Percentiles rank a stretch among this genome's conserved stretches.
phyloP scores from a whole-genome alignment of 2,888 invertebrate species.

The Asteroscopus sphinx region DNA sequence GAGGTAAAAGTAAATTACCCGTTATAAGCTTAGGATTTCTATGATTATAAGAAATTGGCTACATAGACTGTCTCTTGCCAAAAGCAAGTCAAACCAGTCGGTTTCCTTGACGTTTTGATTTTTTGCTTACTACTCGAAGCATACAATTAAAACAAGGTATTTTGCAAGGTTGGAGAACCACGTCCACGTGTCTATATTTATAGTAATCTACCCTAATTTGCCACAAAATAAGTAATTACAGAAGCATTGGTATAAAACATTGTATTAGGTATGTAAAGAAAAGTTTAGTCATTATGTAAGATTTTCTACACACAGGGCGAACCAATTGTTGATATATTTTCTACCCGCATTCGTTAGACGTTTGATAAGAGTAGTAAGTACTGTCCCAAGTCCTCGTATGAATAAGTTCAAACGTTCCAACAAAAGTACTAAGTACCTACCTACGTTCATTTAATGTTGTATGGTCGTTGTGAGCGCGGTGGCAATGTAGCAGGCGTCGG shows the following conservation, averaged over 20 bases:
- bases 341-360: slow-evolving; percentile 45
- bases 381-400: slow-evolving; percentile 17
- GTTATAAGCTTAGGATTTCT: slow-evolving; percentile 6
- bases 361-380: slow-evolving; percentile 23
- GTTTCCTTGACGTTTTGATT: slow-evolving; percentile 50
- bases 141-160: slow-evolving; percentile 59
- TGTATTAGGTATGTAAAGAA: slow-evolving; percentile 1
- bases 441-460: slow-evolving; percentile 27
- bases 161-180: slow-evolving; percentile 63
- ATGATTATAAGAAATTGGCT: slow-evolving; percentile 19
- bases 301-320: neutral
- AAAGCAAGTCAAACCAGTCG: slow-evolving; percentile 46
- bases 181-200: slow-evolving; percentile 14
- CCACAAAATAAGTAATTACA: neutral
- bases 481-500: slow-evolving; percentile 52
- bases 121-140: slow-evolving; percentile 27
- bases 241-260: neutral
- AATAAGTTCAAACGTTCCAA: slow-evolving; percentile 30
- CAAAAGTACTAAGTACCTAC: no score
- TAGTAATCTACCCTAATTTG: slow-evolving; percentile 7
- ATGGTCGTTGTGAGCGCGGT: slow-evolving; percentile 26
- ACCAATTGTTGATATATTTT: slow-evolving; percentile 65
- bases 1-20: slow-evolving; percentile 16
- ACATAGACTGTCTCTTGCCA: slow-evolving; percentile 17
- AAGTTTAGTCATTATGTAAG: neutral